Conservation (phyloP, 1,140 invertebrate species). For the Ceratina australensis region DNA sequence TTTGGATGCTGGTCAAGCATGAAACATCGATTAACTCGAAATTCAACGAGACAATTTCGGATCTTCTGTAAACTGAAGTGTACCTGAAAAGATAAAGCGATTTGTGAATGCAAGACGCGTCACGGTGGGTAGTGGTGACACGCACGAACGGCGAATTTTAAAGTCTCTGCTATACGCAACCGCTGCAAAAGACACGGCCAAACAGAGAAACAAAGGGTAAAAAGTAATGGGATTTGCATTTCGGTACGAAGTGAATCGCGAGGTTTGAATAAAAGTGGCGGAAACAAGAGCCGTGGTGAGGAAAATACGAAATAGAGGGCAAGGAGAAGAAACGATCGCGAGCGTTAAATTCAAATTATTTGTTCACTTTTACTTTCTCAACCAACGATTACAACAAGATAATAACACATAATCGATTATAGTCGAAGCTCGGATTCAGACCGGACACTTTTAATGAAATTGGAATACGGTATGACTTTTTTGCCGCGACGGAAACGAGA, state of each 20-base stretch:
- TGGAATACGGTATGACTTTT: constrained; percentile 21
- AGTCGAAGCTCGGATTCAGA: constrained; percentile 4
- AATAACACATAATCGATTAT: constrained; percentile 15
- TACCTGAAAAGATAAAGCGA: constrained; percentile 23
- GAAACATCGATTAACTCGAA: not conserved
- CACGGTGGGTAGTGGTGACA: constrained; percentile 40
- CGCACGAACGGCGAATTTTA: constrained; percentile 58
- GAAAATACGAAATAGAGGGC: not conserved
- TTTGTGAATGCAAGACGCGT: constrained; percentile 53
- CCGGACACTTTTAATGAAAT: constrained; percentile 35
- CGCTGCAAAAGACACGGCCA: constrained; percentile 12
- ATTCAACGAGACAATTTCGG: not conserved
- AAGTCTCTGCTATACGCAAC: constrained; percentile 30
- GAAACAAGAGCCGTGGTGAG: not conserved
- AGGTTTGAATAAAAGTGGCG: constrained; percentile 32
- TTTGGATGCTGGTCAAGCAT: not conserved
- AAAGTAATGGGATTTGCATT: constrained; percentile 57
- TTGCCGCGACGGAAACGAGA: constrained; percentile 27
- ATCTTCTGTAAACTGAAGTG: not conserved
- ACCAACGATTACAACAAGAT: not conserved
- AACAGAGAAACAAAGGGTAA: constrained; percentile 38
- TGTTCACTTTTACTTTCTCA: not conserved
- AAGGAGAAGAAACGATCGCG: not conserved
- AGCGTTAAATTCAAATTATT: constrained; percentile 24
- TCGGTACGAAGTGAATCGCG: constrained; percentile 26